A percentile compares a stretch with the other conserved stretches of the same genome.
These are phyloP conservation scores for Puma concolor DNA, from an alignment of 2,113 vertebrate genomes.

Conservation along the genomic window DNA sequence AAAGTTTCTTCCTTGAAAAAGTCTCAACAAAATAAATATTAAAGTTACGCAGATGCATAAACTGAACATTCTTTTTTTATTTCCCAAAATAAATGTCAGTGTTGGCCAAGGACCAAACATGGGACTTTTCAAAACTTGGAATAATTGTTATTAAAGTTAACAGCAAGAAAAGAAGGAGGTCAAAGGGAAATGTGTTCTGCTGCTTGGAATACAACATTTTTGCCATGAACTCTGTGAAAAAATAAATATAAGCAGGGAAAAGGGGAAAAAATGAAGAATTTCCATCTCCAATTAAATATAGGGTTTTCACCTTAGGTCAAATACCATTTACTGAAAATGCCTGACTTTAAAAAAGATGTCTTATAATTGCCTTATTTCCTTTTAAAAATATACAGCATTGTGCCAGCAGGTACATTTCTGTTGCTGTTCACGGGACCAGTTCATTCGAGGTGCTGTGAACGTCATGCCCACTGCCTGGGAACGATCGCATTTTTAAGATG, in stretches of 20 bases:
- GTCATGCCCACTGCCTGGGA: neutral
- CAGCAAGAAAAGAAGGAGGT: constrained; percentile 31
- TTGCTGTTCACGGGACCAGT: neutral
- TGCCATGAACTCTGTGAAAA: constrained; percentile 47
- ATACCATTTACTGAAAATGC: constrained; percentile 56
- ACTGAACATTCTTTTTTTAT: neutral
- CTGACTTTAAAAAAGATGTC: constrained; percentile 44
- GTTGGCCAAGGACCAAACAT: neutral
- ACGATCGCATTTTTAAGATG: neutral
- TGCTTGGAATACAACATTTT: constrained; percentile 30
- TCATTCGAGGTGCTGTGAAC: neutral
- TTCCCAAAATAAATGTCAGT: neutral
- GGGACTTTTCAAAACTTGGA: neutral
- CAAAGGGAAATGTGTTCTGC: constrained; percentile 16
- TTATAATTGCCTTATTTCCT: constrained; percentile 66
- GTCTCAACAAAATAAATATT: neutral
- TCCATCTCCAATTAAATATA: constrained; percentile 54
- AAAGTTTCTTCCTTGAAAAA: neutral
- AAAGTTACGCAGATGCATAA: neutral
- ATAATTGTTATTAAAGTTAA: constrained; percentile 23
- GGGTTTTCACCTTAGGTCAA: constrained; percentile 66
- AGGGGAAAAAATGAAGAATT: neutral
- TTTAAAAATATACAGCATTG: constrained; percentile 50
- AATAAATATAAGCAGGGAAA: constrained; percentile 58
- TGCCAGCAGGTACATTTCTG: neutral